A percentile compares a stretch with the other conserved stretches of the same genome.
Conservation (phyloP, 2,113 vertebrate species). For the Podarcis muralis region DNA sequence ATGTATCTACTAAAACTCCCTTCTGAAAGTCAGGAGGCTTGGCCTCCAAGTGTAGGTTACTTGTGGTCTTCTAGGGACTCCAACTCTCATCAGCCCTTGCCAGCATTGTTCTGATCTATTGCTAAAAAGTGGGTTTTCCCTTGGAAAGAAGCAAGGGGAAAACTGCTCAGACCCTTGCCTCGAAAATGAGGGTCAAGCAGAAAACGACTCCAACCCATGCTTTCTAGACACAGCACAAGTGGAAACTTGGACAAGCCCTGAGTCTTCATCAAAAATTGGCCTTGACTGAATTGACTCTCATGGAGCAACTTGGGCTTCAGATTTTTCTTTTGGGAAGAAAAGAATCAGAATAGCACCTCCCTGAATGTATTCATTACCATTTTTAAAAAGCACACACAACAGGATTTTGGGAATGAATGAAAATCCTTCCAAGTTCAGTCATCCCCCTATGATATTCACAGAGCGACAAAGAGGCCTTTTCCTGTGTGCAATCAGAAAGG, state of each 20-base stretch:
- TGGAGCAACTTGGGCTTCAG: neutral
- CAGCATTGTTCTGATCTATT: neutral
- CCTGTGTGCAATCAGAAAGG: neutral
- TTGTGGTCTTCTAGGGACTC: too few relatives aligned
- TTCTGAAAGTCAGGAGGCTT: neutral
- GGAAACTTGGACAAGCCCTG: neutral
- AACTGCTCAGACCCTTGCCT: too few relatives aligned
- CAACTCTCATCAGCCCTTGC: too few relatives aligned
- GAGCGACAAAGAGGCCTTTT: neutral
- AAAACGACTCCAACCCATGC: too few relatives aligned
- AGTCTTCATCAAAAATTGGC: neutral
- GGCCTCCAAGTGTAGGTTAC: too few relatives aligned
- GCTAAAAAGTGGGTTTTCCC: too few relatives aligned
- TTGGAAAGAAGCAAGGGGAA: too few relatives aligned
- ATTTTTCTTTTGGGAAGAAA: neutral
- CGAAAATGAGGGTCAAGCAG: too few relatives aligned
- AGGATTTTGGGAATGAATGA: neutral
- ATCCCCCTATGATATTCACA: neutral
- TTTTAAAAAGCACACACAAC: neutral
- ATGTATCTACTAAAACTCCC: neutral
- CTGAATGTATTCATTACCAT: neutral
- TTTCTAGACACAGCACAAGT: neutral
- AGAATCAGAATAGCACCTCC: neutral
- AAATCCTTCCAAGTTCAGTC: neutral
- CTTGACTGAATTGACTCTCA: neutral